Conservation (phyloP, 2,888 invertebrate genomes). For the Cheilosia vulpina region DNA sequence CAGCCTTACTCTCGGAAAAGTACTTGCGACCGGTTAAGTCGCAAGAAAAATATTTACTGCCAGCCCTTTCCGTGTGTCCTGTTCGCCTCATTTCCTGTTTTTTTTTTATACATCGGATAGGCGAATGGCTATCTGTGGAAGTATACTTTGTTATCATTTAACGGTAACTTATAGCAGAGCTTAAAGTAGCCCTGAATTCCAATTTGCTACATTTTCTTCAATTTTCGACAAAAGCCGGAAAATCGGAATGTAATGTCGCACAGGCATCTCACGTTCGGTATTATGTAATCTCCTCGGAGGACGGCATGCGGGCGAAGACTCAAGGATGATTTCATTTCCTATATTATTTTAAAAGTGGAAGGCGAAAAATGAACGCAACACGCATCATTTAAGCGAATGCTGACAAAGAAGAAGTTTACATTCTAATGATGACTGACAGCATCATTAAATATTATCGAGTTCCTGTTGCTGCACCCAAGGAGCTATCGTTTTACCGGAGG, state of each 20-base stretch:
- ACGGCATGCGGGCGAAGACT: constrained; percentile 6
- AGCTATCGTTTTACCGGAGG: constrained; percentile 38
- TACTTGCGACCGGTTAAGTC: constrained; percentile 46
- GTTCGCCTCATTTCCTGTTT: constrained; percentile 16
- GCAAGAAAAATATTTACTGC: constrained; percentile 53
- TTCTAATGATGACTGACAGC: constrained; percentile 26
- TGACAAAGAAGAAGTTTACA: background rate
- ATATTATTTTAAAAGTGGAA: constrained; percentile 38
- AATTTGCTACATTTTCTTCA: constrained; percentile 5
- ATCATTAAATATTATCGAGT: constrained; percentile 58
- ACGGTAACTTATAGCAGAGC: constrained; percentile 30
- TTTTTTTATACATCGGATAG: background rate
- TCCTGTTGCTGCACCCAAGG: constrained; percentile 44
- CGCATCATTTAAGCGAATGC: background rate
- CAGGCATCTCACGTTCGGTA: constrained; percentile 50
- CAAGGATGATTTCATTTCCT: constrained; percentile 62
- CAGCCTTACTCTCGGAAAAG: constrained; percentile 5
- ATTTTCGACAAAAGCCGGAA: background rate
- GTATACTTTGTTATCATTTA: constrained; percentile 51
- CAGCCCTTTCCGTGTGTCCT: constrained; percentile 2
- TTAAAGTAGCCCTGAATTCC: constrained; percentile 3
- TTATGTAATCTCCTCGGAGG: constrained; percentile 41
- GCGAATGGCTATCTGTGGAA: constrained; percentile 21
- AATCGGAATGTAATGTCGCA: background rate
- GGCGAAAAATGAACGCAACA: background rate